Conservation (phyloP, 23 tunicate genomes). For the Ciona savignyi region DNA sequence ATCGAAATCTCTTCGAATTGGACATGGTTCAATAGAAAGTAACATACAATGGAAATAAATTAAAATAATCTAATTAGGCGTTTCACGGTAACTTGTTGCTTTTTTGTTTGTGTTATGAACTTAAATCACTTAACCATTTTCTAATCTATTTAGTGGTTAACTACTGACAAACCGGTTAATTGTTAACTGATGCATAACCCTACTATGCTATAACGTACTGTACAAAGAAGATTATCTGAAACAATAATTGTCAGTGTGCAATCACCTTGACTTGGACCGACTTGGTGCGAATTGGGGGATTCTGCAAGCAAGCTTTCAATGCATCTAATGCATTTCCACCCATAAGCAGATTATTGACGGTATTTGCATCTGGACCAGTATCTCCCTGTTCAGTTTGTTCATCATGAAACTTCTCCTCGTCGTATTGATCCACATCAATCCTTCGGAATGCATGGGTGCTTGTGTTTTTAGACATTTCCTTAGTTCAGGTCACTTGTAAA, state of each 20-base stretch:
- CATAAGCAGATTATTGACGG: constrained; percentile 16
- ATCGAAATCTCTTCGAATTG: too few species aligned
- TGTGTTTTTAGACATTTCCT: constrained; percentile 16
- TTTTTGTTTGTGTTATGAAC: too few species aligned
- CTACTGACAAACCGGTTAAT: too few species aligned
- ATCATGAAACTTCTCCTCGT: constrained; percentile 92
- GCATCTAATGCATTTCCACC: constrained; percentile 58
- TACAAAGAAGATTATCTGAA: not conserved
- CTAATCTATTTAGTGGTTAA: too few species aligned
- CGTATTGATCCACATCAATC: constrained; percentile 98
- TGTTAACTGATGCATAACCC: too few species aligned
- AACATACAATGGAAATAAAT: too few species aligned
- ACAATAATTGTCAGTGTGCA: not conserved
- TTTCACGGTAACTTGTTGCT: too few species aligned
- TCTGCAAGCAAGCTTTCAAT: constrained; percentile 57
- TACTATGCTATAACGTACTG: not conserved
- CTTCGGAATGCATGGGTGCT: constrained; percentile 56
- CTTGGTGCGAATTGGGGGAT: constrained; percentile 65
- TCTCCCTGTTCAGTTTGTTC: constrained; percentile 54
- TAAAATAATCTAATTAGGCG: too few species aligned
- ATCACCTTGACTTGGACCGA: constrained; percentile 15
- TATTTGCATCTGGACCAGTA: constrained; percentile 79
- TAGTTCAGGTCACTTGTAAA: too few species aligned
- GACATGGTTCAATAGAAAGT: too few species aligned
- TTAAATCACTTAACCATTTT: too few species aligned